Conservation (phyloP, 2,113 vertebrate species). For the Notechis scutatus region DNA sequence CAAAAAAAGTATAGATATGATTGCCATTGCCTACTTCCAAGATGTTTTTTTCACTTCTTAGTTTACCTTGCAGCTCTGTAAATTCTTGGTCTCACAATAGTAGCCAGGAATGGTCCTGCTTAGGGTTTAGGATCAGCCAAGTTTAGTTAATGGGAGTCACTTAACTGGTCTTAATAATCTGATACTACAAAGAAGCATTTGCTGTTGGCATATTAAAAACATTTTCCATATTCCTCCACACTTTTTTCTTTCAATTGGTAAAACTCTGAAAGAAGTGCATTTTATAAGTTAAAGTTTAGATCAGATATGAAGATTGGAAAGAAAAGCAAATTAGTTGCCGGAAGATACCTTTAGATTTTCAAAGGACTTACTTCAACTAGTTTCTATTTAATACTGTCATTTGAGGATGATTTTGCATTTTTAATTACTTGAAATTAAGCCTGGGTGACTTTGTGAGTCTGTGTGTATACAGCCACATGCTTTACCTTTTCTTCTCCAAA, state of each 20-base stretch:
- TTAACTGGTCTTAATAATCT: background rate
- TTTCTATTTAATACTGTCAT: background rate
- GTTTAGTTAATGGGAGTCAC: background rate
- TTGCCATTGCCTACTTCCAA: background rate
- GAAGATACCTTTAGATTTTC: constrained; percentile 34
- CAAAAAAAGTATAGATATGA: background rate
- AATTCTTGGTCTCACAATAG: background rate
- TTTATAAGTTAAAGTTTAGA: background rate
- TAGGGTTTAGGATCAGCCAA: background rate
- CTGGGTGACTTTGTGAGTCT: background rate
- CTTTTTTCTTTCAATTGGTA: background rate
- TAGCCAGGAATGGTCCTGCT: background rate
- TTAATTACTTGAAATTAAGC: constrained; percentile 5
- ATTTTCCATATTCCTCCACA: background rate
- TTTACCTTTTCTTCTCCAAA: background rate
- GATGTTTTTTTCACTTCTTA: background rate
- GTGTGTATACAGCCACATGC: background rate
- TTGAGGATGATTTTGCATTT: constrained; percentile 48
- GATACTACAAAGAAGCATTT: background rate
- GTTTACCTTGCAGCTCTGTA: background rate
- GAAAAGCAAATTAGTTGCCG: background rate
- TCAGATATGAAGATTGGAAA: background rate
- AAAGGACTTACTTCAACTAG: constrained; percentile 28
- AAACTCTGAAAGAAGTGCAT: background rate
- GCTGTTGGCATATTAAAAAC: background rate